Evolutionary conservation across 2,113 vertebrate genomes (phyloP).

Genomic region (Albula goreensis): DNA sequence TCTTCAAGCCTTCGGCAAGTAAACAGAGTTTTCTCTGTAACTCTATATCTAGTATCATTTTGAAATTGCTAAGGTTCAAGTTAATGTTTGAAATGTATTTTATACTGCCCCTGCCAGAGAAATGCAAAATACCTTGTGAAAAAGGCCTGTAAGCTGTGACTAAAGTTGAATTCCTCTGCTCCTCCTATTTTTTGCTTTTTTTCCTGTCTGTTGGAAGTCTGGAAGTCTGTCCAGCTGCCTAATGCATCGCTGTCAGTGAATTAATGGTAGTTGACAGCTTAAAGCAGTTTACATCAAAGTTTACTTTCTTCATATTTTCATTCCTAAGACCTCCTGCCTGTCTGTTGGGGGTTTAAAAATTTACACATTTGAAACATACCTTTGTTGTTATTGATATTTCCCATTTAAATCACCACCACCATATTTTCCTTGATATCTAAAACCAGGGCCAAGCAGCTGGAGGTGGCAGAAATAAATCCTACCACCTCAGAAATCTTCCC

Average conservation of each 20-base stretch:
- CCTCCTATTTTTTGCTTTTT: too few species aligned
- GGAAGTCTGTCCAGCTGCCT: background rate
- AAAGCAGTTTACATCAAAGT: background rate
- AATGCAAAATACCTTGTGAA: too few species aligned
- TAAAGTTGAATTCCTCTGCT: too few species aligned
- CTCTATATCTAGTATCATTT: too few species aligned
- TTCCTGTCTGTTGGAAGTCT: too few species aligned
- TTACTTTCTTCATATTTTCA: background rate
- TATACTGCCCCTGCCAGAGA: too few species aligned
- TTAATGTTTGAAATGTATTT: too few species aligned
- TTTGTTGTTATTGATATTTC: background rate
- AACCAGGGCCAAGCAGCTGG: background rate
- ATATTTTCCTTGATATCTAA: background rate
- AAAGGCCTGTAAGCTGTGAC: too few species aligned
- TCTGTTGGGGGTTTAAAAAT: background rate
- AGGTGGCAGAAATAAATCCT: background rate
- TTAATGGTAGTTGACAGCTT: background rate
- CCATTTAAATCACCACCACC: background rate
- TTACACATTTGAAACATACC: background rate
- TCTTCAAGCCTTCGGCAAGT: too few species aligned
- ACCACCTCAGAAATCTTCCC: background rate
- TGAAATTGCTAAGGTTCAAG: too few species aligned
- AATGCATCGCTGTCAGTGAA: background rate
- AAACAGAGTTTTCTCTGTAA: too few species aligned
- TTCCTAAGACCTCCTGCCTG: background rate